Conservation (phyloP, 2,888 invertebrate genomes). For the Lithophane semibrunnea region DNA sequence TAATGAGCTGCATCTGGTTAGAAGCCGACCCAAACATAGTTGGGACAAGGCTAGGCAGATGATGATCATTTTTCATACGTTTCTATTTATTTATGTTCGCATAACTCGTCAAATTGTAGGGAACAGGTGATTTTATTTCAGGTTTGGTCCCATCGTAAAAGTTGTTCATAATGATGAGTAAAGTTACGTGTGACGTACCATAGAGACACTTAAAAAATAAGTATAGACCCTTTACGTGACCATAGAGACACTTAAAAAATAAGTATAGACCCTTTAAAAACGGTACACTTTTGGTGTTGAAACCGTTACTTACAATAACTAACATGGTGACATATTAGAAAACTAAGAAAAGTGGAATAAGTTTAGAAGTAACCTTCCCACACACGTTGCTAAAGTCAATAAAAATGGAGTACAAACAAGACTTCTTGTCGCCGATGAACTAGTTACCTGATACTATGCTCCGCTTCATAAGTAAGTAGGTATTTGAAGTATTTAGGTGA, state of each 20-base stretch:
- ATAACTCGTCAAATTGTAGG: too few species aligned
- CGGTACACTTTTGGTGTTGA: conserved; percentile 11
- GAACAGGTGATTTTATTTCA: too few species aligned
- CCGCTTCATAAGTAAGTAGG: conserved; percentile 24
- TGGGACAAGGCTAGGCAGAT: background rate
- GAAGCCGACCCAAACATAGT: background rate
- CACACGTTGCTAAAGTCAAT: conserved; percentile 49
- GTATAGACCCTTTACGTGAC: background rate
- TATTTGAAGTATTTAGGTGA: conserved; percentile 31
- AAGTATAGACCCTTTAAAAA: conserved; percentile 1
- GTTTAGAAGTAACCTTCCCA: conserved; percentile 49
- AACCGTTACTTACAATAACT: conserved; percentile 17
- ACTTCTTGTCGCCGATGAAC: conserved; percentile 30
- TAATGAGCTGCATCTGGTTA: too few species aligned
- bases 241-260: too few species aligned
- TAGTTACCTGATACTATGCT: conserved; percentile 25
- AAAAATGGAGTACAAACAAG: conserved; percentile 46
- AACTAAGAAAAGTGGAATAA: conserved; percentile 37
- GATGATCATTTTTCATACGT: background rate
- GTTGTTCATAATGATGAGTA: too few species aligned
- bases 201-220: background rate
- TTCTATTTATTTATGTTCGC: background rate
- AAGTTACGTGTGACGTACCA: too few species aligned
- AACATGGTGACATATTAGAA: conserved; percentile 17
- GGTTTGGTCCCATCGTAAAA: too few species aligned